A percentile compares a stretch with the other conserved stretches of the same genome.
phyloP scores from a whole-genome alignment of 2,888 invertebrate genomes.

The Embidobia sp. region DNA sequence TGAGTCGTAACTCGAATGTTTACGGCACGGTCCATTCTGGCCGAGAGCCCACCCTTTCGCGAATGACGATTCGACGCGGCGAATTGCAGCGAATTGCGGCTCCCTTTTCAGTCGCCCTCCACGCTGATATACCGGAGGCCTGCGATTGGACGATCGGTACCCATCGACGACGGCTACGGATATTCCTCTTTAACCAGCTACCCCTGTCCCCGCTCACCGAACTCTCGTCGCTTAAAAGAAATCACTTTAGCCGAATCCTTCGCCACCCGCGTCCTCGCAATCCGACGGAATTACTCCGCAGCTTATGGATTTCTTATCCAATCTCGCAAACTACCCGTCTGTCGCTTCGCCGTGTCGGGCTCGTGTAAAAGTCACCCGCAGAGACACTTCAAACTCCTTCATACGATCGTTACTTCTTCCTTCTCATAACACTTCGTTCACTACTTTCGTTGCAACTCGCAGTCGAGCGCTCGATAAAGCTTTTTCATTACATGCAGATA shows the following conservation, averaged over 20 bases:
- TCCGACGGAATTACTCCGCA: conserved; percentile 58
- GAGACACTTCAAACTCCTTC: conserved; percentile 58
- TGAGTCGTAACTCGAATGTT: conserved; percentile 68
- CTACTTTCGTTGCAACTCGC: conserved; percentile 19
- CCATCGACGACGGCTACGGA: conserved; percentile 38
- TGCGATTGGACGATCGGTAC: conserved; percentile 57
- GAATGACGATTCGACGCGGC: conserved; percentile 66
- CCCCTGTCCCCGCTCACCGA: conserved; percentile 2
- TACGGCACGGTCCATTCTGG: conserved; percentile 66
- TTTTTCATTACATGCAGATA: conserved; percentile 50
- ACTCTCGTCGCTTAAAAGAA: conserved; percentile 53
- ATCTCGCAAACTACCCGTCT: conserved; percentile 59
- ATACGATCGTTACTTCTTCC: conserved; percentile 54
- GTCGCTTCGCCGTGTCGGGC: conserved; percentile 39
- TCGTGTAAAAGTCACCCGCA: conserved; percentile 58
- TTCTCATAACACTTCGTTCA: conserved; percentile 35
- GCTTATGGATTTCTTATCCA: conserved; percentile 64
- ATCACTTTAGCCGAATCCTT: conserved; percentile 61
- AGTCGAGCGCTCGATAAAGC: conserved; percentile 20
- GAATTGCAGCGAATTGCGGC: no score
- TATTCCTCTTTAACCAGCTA: conserved; percentile 50
- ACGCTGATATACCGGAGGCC: conserved; percentile 16
- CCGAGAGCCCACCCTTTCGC: conserved; percentile 54
- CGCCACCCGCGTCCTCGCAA: conserved; percentile 48
- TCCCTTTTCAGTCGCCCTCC: conserved; percentile 45